phyloP scores from a whole-genome alignment of 2,888 invertebrate genomes.

The Lymantria monacha region DNA sequence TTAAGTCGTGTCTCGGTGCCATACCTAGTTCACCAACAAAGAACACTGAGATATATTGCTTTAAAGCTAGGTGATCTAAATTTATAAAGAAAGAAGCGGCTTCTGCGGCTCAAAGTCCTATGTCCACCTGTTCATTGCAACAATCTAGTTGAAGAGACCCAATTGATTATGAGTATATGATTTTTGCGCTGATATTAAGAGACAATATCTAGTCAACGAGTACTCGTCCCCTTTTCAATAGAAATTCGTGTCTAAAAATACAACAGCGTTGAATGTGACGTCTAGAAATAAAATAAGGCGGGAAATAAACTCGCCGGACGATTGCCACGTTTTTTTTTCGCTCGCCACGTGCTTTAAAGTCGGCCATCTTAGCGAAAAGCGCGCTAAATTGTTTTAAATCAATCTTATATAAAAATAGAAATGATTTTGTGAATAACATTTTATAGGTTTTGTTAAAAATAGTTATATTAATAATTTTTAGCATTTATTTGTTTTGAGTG shows the following conservation, averaged over 20 bases:
- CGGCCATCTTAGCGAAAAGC: slow-evolving; percentile 41
- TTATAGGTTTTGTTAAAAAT: background rate
- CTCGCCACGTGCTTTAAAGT: slow-evolving; percentile 33
- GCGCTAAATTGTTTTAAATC: slow-evolving; percentile 31
- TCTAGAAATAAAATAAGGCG: slow-evolving; percentile 63
- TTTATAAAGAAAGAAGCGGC: no score
- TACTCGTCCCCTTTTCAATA: slow-evolving; percentile 44
- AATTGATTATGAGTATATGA: background rate
- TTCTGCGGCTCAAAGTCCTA: no score
- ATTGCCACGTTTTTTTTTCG: slow-evolving; percentile 39
- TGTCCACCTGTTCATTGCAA: no score
- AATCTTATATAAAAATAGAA: slow-evolving; percentile 5
- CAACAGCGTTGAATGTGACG: slow-evolving; percentile 56
- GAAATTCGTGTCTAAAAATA: slow-evolving; percentile 52
- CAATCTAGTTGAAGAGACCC: no score
- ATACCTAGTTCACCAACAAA: no score
- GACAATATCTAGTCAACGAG: slow-evolving; percentile 45
- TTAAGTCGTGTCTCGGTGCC: no score
- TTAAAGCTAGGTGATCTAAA: no score
- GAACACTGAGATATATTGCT: no score
- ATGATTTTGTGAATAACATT: background rate
- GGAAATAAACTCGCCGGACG: slow-evolving; percentile 45
- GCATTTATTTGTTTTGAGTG: slow-evolving; percentile 12
- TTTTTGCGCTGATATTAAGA: slow-evolving; percentile 12
- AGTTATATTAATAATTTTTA: background rate